Base-by-base conservation (phyloP, 2,888 invertebrate genomes). In the Heliconius cydno region DNA sequence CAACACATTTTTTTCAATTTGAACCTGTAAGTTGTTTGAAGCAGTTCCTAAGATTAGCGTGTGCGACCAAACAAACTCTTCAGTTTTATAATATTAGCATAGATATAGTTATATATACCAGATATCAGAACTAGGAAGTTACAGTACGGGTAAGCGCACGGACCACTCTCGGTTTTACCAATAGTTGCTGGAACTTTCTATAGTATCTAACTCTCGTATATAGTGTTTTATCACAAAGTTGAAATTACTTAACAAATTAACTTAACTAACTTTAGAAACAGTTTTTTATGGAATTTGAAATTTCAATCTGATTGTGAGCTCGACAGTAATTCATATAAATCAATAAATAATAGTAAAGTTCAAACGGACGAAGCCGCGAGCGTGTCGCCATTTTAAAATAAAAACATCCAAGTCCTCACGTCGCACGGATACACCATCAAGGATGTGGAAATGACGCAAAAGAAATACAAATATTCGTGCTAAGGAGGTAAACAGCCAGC, bases 141-240 rank as follows among this genome's bases (percentile, higher is more conserved):
- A 15, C 2, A 65, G 19, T 28, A 76, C 25, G 60, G 15, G 34
- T 19, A 79, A 72, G 76, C 38, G 79, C 71, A n/a, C 79, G 15
- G n/a, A 79, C 76, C 76, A 76, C 79, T 79, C 76, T 79, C 76
- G 41, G 60, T 79, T 76, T 79, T 72, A 76, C 34, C 19, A 41
- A 78, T 67, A 74, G 76, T 70, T 34, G 71, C n/a, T 52, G 34
- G 72, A 65, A 79, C 76, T 79, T 79, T 79, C 79, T 79, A 79
- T 57, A 34, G 28, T 71, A 60, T 60, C n/a, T n/a, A 75, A 60
- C 38, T 67, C 38, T 52, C 25, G 22, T 73, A 7, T 22, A 66
- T 13, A 52, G 34, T 22, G 30, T 72, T 52, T 52, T 72, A 52
- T 12, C 38, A 28, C 19, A 25, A 63, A 25, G 25, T 74, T 63